Evolutionary conservation across 2,888 invertebrate species (phyloP).

Genomic region (Dryococelus australis): DNA sequence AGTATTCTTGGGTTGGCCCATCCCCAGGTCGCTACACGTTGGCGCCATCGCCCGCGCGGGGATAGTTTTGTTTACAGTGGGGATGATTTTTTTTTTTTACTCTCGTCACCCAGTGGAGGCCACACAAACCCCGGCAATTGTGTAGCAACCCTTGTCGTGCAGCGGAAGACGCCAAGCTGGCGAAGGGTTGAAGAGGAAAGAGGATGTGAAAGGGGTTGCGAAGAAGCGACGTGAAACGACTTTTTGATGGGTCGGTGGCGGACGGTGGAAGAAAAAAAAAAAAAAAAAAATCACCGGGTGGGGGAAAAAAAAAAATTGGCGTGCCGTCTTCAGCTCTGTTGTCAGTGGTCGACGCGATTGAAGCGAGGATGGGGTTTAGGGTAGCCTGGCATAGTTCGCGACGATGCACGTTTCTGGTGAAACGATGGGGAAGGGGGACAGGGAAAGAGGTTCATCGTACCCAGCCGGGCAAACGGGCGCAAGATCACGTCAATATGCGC

Average conservation of each 20-base stretch:
- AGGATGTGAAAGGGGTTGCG: neutral
- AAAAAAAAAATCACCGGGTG: too few relatives aligned
- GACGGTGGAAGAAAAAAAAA: neutral
- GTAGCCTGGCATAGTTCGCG: neutral
- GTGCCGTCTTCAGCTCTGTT: neutral
- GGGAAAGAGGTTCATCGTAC: too few relatives aligned
- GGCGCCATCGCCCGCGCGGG: neutral
- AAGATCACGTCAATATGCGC: too few relatives aligned
- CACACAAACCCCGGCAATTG: neutral
- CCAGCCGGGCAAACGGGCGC: too few relatives aligned
- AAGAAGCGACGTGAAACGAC: constrained; percentile 2
- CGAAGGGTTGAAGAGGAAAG: neutral
- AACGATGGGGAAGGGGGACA: neutral
- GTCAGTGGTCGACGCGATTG: neutral
- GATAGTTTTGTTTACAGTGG: neutral
- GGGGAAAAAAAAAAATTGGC: neutral
- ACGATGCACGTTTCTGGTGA: too few relatives aligned
- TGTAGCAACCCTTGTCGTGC: too few relatives aligned
- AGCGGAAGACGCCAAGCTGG: neutral
- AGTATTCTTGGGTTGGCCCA: too few relatives aligned
- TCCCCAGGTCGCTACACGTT: too few relatives aligned
- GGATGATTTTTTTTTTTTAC: neutral
- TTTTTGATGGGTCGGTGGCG: neutral
- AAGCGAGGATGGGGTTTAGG: neutral
- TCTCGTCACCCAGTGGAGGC: neutral